These are phyloP conservation scores for Pteronotus mesoamericanus DNA, from an alignment of 2,797 vertebrate species.

Conservation along the genomic window DNA sequence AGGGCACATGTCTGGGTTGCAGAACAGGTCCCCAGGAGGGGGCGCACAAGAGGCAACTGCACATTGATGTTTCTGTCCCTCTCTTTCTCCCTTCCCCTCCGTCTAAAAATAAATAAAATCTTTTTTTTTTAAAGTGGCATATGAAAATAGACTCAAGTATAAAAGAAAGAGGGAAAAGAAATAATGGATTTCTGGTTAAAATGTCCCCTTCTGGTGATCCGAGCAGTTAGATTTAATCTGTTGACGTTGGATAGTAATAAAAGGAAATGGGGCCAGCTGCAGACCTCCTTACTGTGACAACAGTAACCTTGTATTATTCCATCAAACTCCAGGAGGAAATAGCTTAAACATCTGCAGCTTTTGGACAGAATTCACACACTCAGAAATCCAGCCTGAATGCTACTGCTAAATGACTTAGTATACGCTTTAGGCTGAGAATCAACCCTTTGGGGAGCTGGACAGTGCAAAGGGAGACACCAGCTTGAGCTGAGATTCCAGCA, in stretches of 20 bases:
- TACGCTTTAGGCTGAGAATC: conserved; percentile 67
- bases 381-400: conserved; percentile 74
- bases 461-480: conserved; percentile 46
- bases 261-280: conserved; percentile 84
- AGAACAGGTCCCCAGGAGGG: no score
- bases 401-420: conserved; percentile 80
- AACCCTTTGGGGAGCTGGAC: conserved; percentile 54
- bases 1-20: no score
- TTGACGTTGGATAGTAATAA: conserved; percentile 84
- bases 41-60: no score
- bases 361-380: conserved; percentile 77
- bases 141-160: conserved; percentile 49
- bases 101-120: no score
- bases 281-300: conserved; percentile 85
- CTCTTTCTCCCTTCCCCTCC: no score
- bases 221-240: conserved; percentile 81
- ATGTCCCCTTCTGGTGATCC: conserved; percentile 77
- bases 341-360: conserved; percentile 83
- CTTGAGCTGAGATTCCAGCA: conserved; percentile 23
- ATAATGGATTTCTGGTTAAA: conserved; percentile 68
- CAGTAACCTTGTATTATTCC: conserved; percentile 85
- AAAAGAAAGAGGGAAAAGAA: conserved; percentile 8
- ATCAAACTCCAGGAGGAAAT: conserved; percentile 84
- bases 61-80: no score
- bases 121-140: no score